A percentile compares a stretch with the other conserved stretches of the same genome.
Conservation (phyloP, 2,888 invertebrate species). For the Platycheirus rosarum region DNA sequence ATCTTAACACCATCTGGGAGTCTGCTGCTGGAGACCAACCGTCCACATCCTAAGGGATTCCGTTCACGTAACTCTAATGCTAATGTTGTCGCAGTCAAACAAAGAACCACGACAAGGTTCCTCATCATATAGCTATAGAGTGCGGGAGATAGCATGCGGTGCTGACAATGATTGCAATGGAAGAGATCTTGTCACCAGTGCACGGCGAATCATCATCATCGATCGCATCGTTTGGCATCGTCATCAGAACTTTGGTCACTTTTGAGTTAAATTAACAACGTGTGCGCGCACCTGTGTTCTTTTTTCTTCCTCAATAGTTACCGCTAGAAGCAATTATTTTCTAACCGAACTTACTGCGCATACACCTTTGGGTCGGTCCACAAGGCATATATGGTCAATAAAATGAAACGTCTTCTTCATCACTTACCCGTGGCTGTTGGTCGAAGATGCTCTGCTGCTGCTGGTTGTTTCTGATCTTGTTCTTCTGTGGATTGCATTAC, state of each 20-base stretch:
- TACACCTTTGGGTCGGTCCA: slow-evolving; percentile 67
- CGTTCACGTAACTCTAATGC: slow-evolving; percentile 49
- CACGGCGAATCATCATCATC: slow-evolving; percentile 26
- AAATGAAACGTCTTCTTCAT: slow-evolving; percentile 68
- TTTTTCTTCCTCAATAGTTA: slow-evolving; percentile 23
- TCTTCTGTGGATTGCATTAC: slow-evolving; percentile 41
- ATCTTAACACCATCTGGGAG: slow-evolving; percentile 58
- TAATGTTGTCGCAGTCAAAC: slow-evolving; percentile 59
- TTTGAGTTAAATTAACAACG: slow-evolving; percentile 41
- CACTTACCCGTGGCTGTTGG: slow-evolving; percentile 43
- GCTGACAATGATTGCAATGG: slow-evolving; percentile 29
- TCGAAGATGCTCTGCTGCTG: not conserved
- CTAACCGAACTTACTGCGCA: slow-evolving; percentile 61
- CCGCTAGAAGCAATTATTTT: slow-evolving; percentile 73
- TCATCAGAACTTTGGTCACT: slow-evolving; percentile 6
- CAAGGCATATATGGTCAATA: slow-evolving; percentile 62
- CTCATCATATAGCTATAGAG: slow-evolving; percentile 34
- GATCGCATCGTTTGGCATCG: not conserved
- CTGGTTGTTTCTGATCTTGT: not conserved
- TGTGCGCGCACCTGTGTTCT: slow-evolving; percentile 52
- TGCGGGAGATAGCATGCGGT: slow-evolving; percentile 1
- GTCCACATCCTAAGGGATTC: slow-evolving; percentile 41
- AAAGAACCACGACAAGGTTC: slow-evolving; percentile 45
- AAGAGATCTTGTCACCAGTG: slow-evolving; percentile 32
- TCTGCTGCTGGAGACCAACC: slow-evolving; percentile 2